Evolutionary conservation across 2,797 vertebrate genomes (phyloP).

Genomic region (Glyptemys insculpta): DNA sequence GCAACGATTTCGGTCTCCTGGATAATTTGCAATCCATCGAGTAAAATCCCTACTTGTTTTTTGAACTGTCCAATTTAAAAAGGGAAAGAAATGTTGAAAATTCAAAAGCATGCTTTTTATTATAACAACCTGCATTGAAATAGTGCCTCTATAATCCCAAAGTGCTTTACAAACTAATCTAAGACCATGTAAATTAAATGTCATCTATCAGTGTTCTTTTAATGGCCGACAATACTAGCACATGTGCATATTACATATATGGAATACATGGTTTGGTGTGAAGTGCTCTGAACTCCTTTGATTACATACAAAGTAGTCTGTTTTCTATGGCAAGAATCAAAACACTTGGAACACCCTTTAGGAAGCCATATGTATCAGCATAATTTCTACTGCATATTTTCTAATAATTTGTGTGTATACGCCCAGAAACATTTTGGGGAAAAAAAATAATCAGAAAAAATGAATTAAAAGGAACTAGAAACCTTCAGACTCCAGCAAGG

Average conservation of each 20-base stretch:
- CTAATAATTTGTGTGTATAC: background rate
- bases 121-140: background rate
- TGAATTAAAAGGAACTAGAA: background rate
- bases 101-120: background rate
- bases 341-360: background rate
- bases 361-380: background rate
- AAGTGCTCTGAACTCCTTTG: background rate
- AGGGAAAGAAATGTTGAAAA: constrained; percentile 7
- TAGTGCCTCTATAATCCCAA: background rate
- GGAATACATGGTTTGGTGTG: background rate
- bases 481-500: background rate
- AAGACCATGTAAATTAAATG: background rate
- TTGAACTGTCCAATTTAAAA: constrained; percentile 7
- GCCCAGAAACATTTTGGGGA: background rate
- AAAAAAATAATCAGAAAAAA: background rate
- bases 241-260: background rate
- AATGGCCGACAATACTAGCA: background rate
- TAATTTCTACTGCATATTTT: background rate
- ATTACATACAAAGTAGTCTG: background rate
- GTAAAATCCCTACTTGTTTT: constrained; percentile 39
- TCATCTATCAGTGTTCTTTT: background rate
- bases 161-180: background rate
- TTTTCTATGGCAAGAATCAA: background rate
- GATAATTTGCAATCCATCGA: constrained; percentile 18
- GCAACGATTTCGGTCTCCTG: constrained; percentile 37